A percentile compares a stretch with the other conserved stretches of the same genome.
Conservation (phyloP, 2,888 invertebrate species). For the Altica lythri region DNA sequence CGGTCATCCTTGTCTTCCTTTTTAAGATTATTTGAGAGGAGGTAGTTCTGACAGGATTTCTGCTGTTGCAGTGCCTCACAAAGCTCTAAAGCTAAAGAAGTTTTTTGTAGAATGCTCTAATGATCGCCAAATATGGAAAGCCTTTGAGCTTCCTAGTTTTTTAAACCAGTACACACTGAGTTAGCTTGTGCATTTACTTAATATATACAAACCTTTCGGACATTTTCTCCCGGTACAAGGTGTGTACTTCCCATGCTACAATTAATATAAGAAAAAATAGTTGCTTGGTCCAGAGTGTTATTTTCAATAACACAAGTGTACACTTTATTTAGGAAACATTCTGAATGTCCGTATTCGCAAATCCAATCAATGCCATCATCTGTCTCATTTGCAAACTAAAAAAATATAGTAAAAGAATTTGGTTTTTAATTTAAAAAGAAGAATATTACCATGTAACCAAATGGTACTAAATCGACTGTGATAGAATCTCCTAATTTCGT, state of each 20-base stretch:
- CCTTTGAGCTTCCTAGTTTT: too few species aligned
- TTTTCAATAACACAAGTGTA: conserved; percentile 58
- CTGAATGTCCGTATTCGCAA: conserved; percentile 61
- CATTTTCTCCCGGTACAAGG: too few species aligned
- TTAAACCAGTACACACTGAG: too few species aligned
- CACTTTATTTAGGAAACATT: conserved; percentile 60
- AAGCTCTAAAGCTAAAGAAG: too few species aligned
- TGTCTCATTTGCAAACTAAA: conserved; percentile 8
- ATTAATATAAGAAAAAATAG: conserved; percentile 25
- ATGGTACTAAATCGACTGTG: conserved; percentile 26
- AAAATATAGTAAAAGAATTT: not conserved
- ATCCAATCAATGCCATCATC: conserved; percentile 12
- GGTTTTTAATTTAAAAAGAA: not conserved
- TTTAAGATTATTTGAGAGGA: too few species aligned
- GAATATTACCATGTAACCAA: conserved; percentile 19
- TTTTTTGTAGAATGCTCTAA: too few species aligned
- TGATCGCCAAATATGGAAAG: too few species aligned
- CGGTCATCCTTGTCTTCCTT: too few species aligned
- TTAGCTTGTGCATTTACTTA: too few species aligned
- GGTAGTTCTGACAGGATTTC: too few species aligned
- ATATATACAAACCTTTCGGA: too few species aligned
- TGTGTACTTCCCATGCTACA: conserved; percentile 32
- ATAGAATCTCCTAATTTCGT: conserved; percentile 22
- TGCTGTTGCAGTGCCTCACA: too few species aligned
- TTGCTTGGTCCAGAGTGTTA: conserved; percentile 19